Evolutionary conservation across 2,113 vertebrate genomes (phyloP), one percentile per base, ranked within the genome.

Genomic region (Candoia aspera): DNA sequence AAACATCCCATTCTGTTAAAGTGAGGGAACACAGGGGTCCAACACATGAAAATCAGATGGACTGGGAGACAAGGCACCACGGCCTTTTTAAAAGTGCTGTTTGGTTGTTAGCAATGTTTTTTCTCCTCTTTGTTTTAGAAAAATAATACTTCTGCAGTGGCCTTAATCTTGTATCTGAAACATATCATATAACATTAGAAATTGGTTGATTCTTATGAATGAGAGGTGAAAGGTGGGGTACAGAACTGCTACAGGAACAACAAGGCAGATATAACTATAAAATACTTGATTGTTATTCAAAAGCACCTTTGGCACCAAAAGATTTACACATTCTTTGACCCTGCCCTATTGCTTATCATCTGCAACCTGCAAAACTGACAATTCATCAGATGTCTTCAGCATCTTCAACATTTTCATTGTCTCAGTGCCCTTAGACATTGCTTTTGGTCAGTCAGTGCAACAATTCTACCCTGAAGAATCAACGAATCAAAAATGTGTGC

Each of bases 401-500:
- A 21, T 79, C 73, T 88, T 90, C 90, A 93, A 46, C 89, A 13
- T 68, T 91, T 93, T 96, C 95, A 79, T 29, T 9, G 79, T 57
- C 85, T 12, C 90, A 59, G 87, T 57, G 87, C 62, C n/a, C 86
- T 33, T 93, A 87, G 57, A 57, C 79, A 93, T 90, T 90, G 89
- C 58, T 46, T 94, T 85, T 92, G 57, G 24, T 90, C 89, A 86
- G 54, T 93, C 93, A 92, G 92, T 90, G 94, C 62, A 62, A 0
- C 46, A 92, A 90, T 87, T 89, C 37, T 86, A 94, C 94, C 93
- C 91, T 95, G 90, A 87, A 11, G 13, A 91, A 79, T 97, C 94
- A 97, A 93, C 96, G 98, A 87, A 94, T 95, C 94, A 98, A 97
- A 96, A 98, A 99, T 1, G 98, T 99, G 95, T 98, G 98, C 90